phyloP scores from a whole-genome alignment of 2,888 invertebrate genomes.

The Magallana nippona region DNA sequence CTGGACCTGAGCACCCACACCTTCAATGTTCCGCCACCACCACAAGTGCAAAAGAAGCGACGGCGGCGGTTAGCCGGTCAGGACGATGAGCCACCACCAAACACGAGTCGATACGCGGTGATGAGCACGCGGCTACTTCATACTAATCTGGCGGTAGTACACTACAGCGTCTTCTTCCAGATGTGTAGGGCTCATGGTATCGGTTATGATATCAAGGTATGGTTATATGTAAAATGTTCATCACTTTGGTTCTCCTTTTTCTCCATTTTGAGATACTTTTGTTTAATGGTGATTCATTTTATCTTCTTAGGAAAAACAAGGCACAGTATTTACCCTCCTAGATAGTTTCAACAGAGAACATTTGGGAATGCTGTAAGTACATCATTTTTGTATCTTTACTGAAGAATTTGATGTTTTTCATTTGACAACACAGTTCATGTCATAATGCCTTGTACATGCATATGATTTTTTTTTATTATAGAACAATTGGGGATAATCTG shows the following conservation, averaged over 20 bases:
- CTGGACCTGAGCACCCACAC: slow-evolving; percentile 74
- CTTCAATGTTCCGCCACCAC: slow-evolving; percentile 71
- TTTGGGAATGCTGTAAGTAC: slow-evolving; percentile 79
- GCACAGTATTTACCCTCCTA: slow-evolving; percentile 78
- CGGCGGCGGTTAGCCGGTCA: slow-evolving; percentile 61
- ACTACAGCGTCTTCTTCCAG: slow-evolving; percentile 80
- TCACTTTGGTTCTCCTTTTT: too few species aligned
- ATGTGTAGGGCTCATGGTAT: slow-evolving; percentile 80
- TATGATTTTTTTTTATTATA: slow-evolving; percentile 56
- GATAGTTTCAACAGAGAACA: slow-evolving; percentile 79
- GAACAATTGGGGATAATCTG: slow-evolving; percentile 77
- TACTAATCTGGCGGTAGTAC: slow-evolving; percentile 79
- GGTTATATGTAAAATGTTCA: not conserved
- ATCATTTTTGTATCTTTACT: not conserved
- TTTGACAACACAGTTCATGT: too few species aligned
- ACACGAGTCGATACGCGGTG: slow-evolving; percentile 76
- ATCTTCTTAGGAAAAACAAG: slow-evolving; percentile 78
- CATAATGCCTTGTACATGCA: too few species aligned
- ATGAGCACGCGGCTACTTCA: slow-evolving; percentile 78
- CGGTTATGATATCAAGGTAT: slow-evolving; percentile 80
- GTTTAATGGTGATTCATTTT: slow-evolving; percentile 1
- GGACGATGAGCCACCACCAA: slow-evolving; percentile 66
- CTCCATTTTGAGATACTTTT: too few species aligned
- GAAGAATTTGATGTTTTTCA: too few species aligned
- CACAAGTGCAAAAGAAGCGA: slow-evolving; percentile 63